These are phyloP conservation scores for Lophochroa leadbeateri DNA, from an alignment of 2,113 vertebrate genomes.

Conservation along the genomic window DNA sequence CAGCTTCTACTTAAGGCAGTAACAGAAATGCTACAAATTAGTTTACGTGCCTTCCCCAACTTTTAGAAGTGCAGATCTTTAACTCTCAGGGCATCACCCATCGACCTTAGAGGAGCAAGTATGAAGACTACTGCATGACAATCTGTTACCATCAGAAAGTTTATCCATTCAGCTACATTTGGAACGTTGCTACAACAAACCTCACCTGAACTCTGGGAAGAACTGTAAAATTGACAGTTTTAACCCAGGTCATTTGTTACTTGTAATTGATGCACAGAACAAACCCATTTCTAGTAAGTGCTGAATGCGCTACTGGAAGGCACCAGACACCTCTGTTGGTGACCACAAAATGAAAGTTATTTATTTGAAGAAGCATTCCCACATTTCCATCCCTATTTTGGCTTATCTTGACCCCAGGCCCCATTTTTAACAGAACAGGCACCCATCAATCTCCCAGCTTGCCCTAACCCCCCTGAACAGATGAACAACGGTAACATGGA, in stretches of 20 bases:
- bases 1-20: background rate
- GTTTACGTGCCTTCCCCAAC: background rate
- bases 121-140: background rate
- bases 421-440: background rate
- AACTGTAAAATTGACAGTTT: constrained; percentile 55
- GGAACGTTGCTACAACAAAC: constrained; percentile 68
- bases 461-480: background rate
- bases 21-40: background rate
- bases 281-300: background rate
- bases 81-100: background rate
- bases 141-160: background rate
- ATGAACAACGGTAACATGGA: accelerated
- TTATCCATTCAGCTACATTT: background rate
- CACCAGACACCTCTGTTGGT: background rate
- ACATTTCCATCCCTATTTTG: background rate
- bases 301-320: background rate
- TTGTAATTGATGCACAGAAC: background rate
- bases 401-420: background rate
- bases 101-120: background rate
- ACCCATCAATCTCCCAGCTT: background rate
- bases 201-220: constrained; percentile 52
- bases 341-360: background rate
- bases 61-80: background rate
- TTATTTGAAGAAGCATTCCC: background rate
- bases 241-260: background rate